phyloP scores from a whole-genome alignment of 1,140 invertebrate species.

The Ephestia elutella region DNA sequence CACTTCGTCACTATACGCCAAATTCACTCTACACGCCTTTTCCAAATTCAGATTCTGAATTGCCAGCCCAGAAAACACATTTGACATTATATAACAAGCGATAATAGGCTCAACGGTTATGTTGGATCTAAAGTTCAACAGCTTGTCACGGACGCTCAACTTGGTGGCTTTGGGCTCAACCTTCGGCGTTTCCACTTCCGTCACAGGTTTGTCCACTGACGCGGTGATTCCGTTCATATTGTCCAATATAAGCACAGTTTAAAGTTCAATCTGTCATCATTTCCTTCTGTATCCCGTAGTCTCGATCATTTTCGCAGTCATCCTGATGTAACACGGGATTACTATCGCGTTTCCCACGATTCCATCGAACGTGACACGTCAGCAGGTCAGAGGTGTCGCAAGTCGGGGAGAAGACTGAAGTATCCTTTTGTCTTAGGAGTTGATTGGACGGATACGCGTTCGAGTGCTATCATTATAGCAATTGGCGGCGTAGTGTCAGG shows the following conservation, averaged over 20 bases:
- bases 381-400: slow-evolving; percentile 19
- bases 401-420: slow-evolving; percentile 38
- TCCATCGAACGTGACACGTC: not conserved
- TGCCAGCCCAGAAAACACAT: slow-evolving; percentile 74
- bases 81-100: slow-evolving; percentile 76
- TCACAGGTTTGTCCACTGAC: slow-evolving; percentile 41
- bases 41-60: slow-evolving; percentile 78
- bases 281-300: not conserved
- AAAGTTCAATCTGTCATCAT: slow-evolving; percentile 33
- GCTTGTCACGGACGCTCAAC: slow-evolving; percentile 45
- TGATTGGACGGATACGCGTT: slow-evolving; percentile 65
- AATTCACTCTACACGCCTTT: slow-evolving; percentile 78
- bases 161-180: slow-evolving; percentile 45
- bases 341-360: slow-evolving; percentile 11
- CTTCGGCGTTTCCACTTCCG: slow-evolving; percentile 34
- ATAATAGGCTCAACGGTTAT: slow-evolving; percentile 77
- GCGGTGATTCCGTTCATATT: slow-evolving; percentile 62
- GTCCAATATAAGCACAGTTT: slow-evolving; percentile 19
- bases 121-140: slow-evolving; percentile 60
- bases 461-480: slow-evolving; percentile 65
- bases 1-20: slow-evolving; percentile 72
- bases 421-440: slow-evolving; percentile 60
- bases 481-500: slow-evolving; percentile 54
- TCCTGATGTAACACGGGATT: not conserved
- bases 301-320: not conserved